phyloP scores from a whole-genome alignment of 1,140 invertebrate species.

The Temnothorax longispinosus region DNA sequence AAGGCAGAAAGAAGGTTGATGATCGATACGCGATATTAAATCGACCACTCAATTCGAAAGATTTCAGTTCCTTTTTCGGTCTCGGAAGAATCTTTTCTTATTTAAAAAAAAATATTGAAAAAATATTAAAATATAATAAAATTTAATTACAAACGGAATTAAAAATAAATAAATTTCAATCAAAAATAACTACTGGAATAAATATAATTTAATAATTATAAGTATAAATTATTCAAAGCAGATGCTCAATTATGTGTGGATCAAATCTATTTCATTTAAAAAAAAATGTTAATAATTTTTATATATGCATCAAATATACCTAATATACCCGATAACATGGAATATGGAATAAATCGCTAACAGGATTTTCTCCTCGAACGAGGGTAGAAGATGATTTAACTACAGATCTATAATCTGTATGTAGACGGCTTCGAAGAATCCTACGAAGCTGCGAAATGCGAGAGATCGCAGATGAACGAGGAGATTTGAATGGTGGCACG shows the following conservation, averaged over 20 bases:
- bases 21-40: slow-evolving; percentile 18
- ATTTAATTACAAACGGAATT: background rate
- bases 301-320: background rate
- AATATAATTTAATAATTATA: background rate
- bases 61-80: background rate
- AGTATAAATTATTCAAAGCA: background rate
- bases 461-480: slow-evolving; percentile 56
- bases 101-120: no score
- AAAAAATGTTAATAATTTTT: background rate
- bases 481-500: slow-evolving; percentile 47
- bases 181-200: background rate
- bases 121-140: background rate
- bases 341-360: slow-evolving; percentile 23
- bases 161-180: background rate
- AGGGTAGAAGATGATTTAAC: slow-evolving; percentile 34
- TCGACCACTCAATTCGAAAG: background rate
- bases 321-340: background rate
- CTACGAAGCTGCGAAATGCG: slow-evolving; percentile 23
- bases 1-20: background rate
- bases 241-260: background rate
- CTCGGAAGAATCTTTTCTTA: background rate
- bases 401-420: slow-evolving; percentile 39
- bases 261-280: background rate
- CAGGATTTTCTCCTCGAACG: background rate
- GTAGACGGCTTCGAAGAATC: slow-evolving; percentile 37